A percentile compares a stretch with the other conserved stretches of the same genome.
Evolutionary conservation across 2,797 vertebrate species (phyloP).

Genomic region (Myotis vivesi): DNA sequence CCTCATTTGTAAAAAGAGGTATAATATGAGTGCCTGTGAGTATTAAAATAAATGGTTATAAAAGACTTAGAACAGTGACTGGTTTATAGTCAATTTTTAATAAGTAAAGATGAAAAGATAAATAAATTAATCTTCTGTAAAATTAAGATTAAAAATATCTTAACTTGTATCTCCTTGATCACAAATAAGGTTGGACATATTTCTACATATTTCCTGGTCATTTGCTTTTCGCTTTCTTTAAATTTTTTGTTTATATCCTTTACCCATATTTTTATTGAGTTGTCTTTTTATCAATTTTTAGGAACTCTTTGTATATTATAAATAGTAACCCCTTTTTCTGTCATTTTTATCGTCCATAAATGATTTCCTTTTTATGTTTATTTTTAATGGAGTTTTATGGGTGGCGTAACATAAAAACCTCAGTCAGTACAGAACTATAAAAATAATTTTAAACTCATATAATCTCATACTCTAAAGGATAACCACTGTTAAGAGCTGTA

Average conservation of each 20-base stretch:
- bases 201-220: neutral
- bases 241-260: neutral
- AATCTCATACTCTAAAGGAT: neutral
- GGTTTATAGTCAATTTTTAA: neutral
- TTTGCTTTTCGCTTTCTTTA: neutral
- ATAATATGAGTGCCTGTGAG: neutral
- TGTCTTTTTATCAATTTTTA: neutral
- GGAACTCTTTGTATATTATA: neutral
- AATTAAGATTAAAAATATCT: neutral
- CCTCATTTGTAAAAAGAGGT: neutral
- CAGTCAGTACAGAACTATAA: neutral
- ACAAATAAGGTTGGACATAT: neutral
- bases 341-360: neutral
- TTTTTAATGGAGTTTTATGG: neutral
- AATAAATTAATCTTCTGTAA: neutral
- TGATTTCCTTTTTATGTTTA: neutral
- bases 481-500: neutral
- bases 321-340: neutral
- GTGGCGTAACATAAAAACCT: neutral
- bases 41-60: neutral
- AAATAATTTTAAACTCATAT: constrained; percentile 19
- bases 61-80: neutral
- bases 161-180: neutral
- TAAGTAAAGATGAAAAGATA: neutral
- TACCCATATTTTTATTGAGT: neutral